Evolutionary conservation across 35 echinoderm and acorn worm genomes (phyloP).

Genomic region (Patiria miniata): DNA sequence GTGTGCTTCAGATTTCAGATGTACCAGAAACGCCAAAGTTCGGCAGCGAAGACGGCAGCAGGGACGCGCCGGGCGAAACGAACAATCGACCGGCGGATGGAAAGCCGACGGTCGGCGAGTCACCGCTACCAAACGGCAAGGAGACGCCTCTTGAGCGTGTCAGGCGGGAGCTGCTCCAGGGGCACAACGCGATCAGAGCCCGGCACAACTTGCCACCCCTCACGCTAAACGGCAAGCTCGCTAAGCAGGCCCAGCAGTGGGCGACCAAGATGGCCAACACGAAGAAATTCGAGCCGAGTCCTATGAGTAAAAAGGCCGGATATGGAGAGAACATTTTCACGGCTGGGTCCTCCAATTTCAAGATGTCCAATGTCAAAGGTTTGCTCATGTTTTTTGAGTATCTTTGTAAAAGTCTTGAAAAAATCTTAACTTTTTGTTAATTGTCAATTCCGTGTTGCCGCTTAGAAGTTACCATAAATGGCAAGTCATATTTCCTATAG

Average conservation of each 20-base stretch:
- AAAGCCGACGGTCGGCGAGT: neutral
- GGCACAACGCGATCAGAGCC: conserved; percentile 23
- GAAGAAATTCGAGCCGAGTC: conserved; percentile 37
- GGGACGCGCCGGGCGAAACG: too few species aligned
- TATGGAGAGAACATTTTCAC: conserved; percentile 51
- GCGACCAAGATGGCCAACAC: conserved; percentile 44
- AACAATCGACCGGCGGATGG: too few species aligned
- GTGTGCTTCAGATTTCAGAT: too few species aligned
- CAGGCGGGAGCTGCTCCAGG: conserved; percentile 13
- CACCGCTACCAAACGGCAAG: neutral
- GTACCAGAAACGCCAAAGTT: too few species aligned
- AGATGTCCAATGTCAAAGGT: neutral
- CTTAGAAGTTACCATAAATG: too few species aligned
- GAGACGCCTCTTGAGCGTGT: neutral
- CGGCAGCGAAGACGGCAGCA: too few species aligned
- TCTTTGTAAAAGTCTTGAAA: too few species aligned
- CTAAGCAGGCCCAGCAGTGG: conserved; percentile 42
- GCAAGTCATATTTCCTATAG: too few species aligned
- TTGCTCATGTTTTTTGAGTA: too few species aligned
- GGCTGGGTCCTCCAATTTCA: neutral
- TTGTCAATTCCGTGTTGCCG: too few species aligned
- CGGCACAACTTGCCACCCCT: conserved; percentile 3
- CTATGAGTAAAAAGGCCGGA: neutral
- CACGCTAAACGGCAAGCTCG: neutral
- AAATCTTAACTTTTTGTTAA: too few species aligned